These are phyloP conservation scores for Acanthiza pusilla DNA, from an alignment of 2,797 vertebrate genomes.

Conservation along the genomic window DNA sequence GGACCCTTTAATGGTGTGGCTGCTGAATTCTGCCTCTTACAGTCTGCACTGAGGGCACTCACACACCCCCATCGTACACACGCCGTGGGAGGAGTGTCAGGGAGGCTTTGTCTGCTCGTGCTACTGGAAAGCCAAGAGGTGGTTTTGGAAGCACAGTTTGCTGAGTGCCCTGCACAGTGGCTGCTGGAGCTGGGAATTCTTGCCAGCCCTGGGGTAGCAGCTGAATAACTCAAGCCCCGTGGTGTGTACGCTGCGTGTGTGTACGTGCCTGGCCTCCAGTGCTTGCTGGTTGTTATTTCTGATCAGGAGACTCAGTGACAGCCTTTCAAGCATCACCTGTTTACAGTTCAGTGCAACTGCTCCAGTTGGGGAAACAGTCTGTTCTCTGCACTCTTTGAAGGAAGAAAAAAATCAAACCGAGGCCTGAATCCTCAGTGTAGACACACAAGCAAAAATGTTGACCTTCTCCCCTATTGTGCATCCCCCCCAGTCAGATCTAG, in stretches of 20 bases:
- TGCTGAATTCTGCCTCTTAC: rapidly evolving
- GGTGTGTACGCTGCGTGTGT: rapidly evolving
- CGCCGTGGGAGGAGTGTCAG: rapidly evolving
- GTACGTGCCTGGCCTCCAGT: background rate
- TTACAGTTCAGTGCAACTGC: background rate
- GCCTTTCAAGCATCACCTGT: background rate
- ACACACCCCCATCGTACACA: rapidly evolving
- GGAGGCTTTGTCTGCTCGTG: background rate
- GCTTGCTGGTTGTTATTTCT: background rate
- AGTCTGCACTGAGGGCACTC: rapidly evolving
- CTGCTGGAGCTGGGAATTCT: background rate
- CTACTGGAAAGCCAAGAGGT: background rate
- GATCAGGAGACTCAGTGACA: background rate
- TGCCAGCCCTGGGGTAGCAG: background rate
- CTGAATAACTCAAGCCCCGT: background rate
- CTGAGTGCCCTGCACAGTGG: background rate
- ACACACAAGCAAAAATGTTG: background rate
- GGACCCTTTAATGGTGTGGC: background rate
- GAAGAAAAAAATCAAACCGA: background rate
- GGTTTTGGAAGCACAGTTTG: background rate
- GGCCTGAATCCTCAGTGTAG: background rate
- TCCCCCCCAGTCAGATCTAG: background rate
- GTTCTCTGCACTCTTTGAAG: background rate
- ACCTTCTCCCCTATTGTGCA: background rate
- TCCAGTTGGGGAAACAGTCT: background rate